A percentile compares a stretch with the other conserved stretches of the same genome.
These are phyloP conservation scores for Podarcis muralis DNA, from an alignment of 2,113 vertebrate species.

Conservation along the genomic window DNA sequence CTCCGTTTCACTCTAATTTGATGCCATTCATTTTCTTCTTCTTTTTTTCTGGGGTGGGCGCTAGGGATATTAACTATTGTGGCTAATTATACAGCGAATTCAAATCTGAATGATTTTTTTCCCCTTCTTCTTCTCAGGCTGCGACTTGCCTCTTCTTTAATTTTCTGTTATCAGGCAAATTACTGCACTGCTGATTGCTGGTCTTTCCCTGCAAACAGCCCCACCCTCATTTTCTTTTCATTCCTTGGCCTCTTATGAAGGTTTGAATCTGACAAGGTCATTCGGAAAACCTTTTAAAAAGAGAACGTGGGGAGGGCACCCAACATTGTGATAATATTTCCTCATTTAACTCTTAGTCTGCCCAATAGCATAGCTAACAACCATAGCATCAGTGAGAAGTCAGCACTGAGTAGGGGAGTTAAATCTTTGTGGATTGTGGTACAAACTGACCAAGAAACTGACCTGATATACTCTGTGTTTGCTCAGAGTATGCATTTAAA, in stretches of 20 bases:
- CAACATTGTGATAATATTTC: conserved; percentile 33
- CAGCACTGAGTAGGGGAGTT: neutral
- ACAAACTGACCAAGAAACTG: neutral
- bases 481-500: neutral
- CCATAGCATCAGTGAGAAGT: neutral
- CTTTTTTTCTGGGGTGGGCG: neutral
- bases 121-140: conserved; percentile 18
- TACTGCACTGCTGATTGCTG: conserved; percentile 57
- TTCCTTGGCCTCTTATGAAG: conserved; percentile 29
- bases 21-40: neutral
- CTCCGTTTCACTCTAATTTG: conserved; percentile 39
- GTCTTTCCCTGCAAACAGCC: neutral
- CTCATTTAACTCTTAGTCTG: conserved; percentile 47
- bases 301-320: neutral
- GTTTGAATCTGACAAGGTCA: conserved; percentile 45
- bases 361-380: neutral
- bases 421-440: neutral
- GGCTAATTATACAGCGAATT: conserved; percentile 59
- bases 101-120: conserved; percentile 60
- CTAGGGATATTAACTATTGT: conserved; percentile 15
- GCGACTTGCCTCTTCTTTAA: conserved; percentile 57
- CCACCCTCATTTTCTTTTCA: neutral
- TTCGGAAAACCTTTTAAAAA: conserved; percentile 49
- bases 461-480: neutral
- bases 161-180: conserved; percentile 69